These are phyloP conservation scores for Mus minutoides DNA, from an alignment of 2,797 vertebrate species.

Conservation along the genomic window DNA sequence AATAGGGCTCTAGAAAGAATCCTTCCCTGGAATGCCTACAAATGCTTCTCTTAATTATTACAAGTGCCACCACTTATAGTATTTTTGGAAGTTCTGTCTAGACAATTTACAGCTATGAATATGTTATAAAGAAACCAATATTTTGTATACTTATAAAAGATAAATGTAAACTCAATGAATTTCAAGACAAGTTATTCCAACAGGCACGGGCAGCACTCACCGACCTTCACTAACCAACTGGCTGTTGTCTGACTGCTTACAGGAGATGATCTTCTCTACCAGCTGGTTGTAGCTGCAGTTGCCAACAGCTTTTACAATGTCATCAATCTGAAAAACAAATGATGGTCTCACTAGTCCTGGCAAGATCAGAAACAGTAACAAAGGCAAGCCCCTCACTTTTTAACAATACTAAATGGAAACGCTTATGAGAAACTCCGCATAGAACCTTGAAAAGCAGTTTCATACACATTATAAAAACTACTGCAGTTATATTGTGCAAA, in stretches of 20 bases:
- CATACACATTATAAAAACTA: slow-evolving; percentile 37
- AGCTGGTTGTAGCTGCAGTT: slow-evolving; percentile 99
- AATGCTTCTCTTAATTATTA: slow-evolving; percentile 47
- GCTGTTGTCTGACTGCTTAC: slow-evolving; percentile 97
- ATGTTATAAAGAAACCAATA: neutral
- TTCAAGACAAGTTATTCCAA: slow-evolving; percentile 22
- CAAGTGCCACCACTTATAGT: neutral
- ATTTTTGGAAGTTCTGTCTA: slow-evolving; percentile 49
- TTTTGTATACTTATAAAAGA: neutral
- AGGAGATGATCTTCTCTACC: slow-evolving; percentile 99
- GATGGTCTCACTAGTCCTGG: slow-evolving; percentile 62
- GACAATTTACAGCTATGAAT: neutral
- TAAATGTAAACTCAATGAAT: slow-evolving; percentile 8
- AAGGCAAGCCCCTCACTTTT: neutral
- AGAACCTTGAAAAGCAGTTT: slow-evolving; percentile 23
- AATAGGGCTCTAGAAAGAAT: slow-evolving; percentile 32
- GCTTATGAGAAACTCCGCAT: neutral
- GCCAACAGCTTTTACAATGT: slow-evolving; percentile 97
- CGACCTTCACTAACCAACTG: slow-evolving; percentile 97
- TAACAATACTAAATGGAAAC: neutral
- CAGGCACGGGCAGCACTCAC: slow-evolving; percentile 76
- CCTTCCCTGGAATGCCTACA: slow-evolving; percentile 2
- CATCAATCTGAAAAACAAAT: slow-evolving; percentile 91
- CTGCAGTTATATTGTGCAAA: slow-evolving; percentile 35
- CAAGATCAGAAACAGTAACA: slow-evolving; percentile 72